Base-by-base conservation (phyloP, 2,888 invertebrate genomes). In the Oxycera nigricornis region DNA sequence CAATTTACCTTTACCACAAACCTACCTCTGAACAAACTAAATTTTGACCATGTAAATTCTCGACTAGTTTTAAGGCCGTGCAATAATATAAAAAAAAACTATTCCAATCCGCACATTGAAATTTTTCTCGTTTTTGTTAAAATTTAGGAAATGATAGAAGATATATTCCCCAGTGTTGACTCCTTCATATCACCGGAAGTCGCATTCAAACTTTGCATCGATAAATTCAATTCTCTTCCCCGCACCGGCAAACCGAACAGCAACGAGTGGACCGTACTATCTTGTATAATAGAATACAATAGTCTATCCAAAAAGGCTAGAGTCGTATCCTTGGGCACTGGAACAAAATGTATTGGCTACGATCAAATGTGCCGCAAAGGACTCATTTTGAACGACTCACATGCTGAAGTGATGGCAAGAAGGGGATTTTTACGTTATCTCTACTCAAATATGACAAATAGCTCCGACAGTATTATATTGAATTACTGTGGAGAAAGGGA, bases 311-410 rank as follows among this genome's bases (percentile, higher is more conserved):
- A 83, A 59, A 79, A 81, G 4, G 79, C 85, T 41, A 87, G 89
- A 81, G 90, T 96, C 2, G 90, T 96, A 28, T 88, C 96, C n/a
- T 83, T 96, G 72, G 96, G 94, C 1, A 95, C 95, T 1, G 97
- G 97, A 0, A 93, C 97, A 0, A 97, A 96, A 86, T 97, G 97
- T 83, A 88, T 97, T 77, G 96, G 96, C 1, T 87, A 88, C 73
- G 85, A 86, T 2, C 89, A 90, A 82, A 86, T 92, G 86, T 90
- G 90, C 72, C 80, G 86, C 1, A 83, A 82, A 30, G 96, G 96
- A 1, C 89, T 90, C 79, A 87, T 93, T 76, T 80, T 98, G 14
- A 94, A 94, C 82, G 97, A 98, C 83, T 94, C 94, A 46, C 97
- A 98, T 86, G 96, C 97, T 1, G 97, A 98, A 87, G 89, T 96